Evolutionary conservation across 2,797 vertebrate genomes (phyloP).

Genomic region (Vipera ursinii): DNA sequence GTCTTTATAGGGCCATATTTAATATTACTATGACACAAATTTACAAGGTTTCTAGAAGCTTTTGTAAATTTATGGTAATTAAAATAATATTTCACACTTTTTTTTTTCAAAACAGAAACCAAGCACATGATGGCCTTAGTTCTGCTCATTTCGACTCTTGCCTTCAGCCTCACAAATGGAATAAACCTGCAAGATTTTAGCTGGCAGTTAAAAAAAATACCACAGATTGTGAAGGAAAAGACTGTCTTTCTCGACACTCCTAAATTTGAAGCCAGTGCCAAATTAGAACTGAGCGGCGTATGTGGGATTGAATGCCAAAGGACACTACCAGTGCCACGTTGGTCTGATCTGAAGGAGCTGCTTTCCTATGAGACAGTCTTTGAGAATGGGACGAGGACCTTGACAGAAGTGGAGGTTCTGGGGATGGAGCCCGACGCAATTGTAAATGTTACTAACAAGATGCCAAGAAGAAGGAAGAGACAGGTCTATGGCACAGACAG

Average conservation of each 20-base stretch:
- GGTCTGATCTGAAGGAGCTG: slow-evolving; percentile 82
- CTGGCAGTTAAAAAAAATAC: slow-evolving; percentile 87
- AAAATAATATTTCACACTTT: slow-evolving; percentile 46
- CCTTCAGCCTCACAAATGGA: slow-evolving; percentile 67
- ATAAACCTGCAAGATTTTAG: slow-evolving; percentile 77
- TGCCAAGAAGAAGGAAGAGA: slow-evolving; percentile 72
- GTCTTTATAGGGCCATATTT: slow-evolving; percentile 17
- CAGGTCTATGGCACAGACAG: slow-evolving; percentile 93
- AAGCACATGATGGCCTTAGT: slow-evolving; percentile 79
- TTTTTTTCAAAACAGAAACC: slow-evolving; percentile 73
- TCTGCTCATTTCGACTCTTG: slow-evolving; percentile 74
- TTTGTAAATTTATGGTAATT: slow-evolving; percentile 28
- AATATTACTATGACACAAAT: slow-evolving; percentile 4
- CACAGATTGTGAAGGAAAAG: slow-evolving; percentile 80
- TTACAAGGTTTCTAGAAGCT: slow-evolving; percentile 8
- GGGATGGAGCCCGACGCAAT: slow-evolving; percentile 41
- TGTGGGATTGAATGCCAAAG: slow-evolving; percentile 94
- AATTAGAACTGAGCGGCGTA: slow-evolving; percentile 71
- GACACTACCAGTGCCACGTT: slow-evolving; percentile 75
- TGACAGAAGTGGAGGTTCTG: slow-evolving; percentile 79
- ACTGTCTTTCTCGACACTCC: slow-evolving; percentile 83
- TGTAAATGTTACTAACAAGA: slow-evolving; percentile 55
- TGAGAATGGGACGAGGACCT: slow-evolving; percentile 88
- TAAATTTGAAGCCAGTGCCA: slow-evolving; percentile 80
- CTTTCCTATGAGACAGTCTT: slow-evolving; percentile 95